Evolutionary conservation across 2,113 vertebrate species (phyloP).

Genomic region (Lycaon pictus): DNA sequence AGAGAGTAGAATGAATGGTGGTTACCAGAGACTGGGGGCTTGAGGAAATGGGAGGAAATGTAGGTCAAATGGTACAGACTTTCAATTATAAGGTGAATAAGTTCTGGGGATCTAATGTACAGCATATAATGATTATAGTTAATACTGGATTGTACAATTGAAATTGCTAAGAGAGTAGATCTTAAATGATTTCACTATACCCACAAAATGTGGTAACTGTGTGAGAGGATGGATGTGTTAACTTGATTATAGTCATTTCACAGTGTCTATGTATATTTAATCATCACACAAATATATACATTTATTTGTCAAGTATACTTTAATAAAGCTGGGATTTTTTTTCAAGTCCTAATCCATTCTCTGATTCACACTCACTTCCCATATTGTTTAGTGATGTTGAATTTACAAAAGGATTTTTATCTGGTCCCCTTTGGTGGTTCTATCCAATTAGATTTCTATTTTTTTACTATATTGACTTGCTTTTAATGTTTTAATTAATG

Average conservation of each 20-base stretch:
- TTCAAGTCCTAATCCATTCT: not conserved
- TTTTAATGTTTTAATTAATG: constrained; percentile 6
- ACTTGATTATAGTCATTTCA: not conserved
- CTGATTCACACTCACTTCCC: not conserved
- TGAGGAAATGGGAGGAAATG: not conserved
- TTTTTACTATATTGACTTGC: not conserved
- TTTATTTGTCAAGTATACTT: not conserved
- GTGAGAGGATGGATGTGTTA: not conserved
- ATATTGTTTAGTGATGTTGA: not conserved
- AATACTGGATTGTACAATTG: not conserved
- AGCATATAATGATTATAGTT: not conserved
- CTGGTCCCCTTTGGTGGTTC: not conserved
- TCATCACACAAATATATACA: not conserved
- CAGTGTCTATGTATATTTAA: not conserved
- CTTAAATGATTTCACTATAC: not conserved
- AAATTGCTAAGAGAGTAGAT: not conserved
- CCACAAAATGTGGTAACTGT: not conserved
- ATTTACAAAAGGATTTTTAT: not conserved
- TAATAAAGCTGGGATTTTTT: not conserved
- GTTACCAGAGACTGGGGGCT: not conserved
- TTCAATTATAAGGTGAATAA: not conserved
- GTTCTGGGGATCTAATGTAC: not conserved
- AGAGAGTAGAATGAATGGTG: not conserved
- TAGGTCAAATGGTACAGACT: not conserved
- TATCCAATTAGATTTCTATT: not conserved